Percentiles rank a stretch among this genome's conserved stretches.
These are phyloP conservation scores for Hyperoplus lanceolatus DNA, from an alignment of 2,797 vertebrate species.

Conservation along the genomic window DNA sequence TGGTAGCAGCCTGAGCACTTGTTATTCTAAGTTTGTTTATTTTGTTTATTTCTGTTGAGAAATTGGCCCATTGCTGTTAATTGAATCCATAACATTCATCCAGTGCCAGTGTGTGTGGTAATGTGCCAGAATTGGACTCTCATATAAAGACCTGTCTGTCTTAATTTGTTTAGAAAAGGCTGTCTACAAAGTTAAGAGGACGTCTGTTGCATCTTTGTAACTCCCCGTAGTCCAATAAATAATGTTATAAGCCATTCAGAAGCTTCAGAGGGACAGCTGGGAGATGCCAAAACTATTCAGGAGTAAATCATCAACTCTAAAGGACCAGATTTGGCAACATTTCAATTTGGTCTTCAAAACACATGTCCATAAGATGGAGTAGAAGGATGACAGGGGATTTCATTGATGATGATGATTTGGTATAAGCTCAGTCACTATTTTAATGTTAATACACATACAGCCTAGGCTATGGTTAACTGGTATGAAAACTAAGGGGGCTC, in stretches of 20 bases:
- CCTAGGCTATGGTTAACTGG: no score
- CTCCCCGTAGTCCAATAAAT: conserved; percentile 4
- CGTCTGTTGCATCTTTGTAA: conserved; percentile 5
- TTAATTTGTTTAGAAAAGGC: conserved; percentile 13
- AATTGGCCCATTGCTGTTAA: conserved; percentile 27
- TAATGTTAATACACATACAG: no score
- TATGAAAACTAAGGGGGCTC: no score
- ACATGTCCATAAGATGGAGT: not conserved
- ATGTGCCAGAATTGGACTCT: conserved; percentile 2
- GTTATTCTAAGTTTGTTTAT: conserved; percentile 13
- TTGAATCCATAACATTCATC: conserved; percentile 31
- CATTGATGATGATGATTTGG: conserved; percentile 27
- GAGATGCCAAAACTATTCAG: not conserved
- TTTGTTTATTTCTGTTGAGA: conserved; percentile 2
- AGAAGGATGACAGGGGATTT: not conserved
- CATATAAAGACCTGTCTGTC: conserved; percentile 35
- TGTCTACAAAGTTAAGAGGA: not conserved
- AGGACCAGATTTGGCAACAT: not conserved
- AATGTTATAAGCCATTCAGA: conserved; percentile 7
- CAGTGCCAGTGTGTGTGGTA: conserved; percentile 8
- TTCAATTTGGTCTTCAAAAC: not conserved
- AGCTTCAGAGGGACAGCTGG: conserved; percentile 9
- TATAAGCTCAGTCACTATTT: conserved; percentile 21
- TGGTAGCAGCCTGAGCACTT: no score
- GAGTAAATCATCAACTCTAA: not conserved